Percentiles rank a stretch among this genome's conserved stretches.
Conservation (phyloP, 2,113 vertebrate genomes). For the Pedionomus torquatus region DNA sequence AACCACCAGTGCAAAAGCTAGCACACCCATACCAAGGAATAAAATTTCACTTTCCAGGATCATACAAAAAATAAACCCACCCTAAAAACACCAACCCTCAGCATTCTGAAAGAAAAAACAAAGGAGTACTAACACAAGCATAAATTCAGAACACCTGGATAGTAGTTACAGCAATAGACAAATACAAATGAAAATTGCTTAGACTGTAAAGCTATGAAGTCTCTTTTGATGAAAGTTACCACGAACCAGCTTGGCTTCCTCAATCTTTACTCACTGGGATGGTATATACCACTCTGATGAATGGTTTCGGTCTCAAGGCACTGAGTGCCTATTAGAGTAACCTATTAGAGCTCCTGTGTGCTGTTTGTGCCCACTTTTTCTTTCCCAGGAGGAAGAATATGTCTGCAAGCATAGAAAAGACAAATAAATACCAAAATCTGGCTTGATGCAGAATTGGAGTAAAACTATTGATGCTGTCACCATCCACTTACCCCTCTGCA, state of each 20-base stretch:
- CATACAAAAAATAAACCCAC: not conserved
- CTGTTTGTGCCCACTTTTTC: not conserved
- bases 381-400: not conserved
- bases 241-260: not conserved
- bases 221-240: not conserved
- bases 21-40: not conserved
- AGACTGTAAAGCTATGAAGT: not conserved
- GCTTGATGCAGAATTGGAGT: not conserved
- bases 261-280: not conserved
- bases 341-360: not conserved
- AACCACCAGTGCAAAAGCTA: not conserved
- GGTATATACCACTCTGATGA: not conserved
- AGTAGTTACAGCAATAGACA: not conserved
- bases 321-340: not conserved
- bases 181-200: not conserved
- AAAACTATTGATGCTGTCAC: not conserved
- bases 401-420: not conserved
- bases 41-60: not conserved
- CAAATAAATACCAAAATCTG: not conserved
- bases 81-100: not conserved
- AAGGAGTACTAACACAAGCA: not conserved
- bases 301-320: not conserved
- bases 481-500: not conserved
- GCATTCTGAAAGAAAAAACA: not conserved
- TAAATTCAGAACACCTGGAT: not conserved